phyloP scores from a whole-genome alignment of 2,888 invertebrate species.

The Fissipunctia ypsillon region DNA sequence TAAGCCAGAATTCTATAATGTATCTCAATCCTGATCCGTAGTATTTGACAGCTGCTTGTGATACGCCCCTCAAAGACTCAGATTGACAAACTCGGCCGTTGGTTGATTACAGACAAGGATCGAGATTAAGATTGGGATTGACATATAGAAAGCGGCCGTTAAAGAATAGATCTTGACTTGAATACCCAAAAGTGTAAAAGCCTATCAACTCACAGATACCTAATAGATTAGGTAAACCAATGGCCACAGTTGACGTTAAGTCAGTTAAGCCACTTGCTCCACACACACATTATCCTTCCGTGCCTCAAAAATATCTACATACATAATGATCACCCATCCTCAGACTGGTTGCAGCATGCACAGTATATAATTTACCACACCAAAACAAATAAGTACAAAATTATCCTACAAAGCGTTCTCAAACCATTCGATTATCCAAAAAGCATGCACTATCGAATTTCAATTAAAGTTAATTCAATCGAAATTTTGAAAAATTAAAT shows the following conservation, averaged over 20 bases:
- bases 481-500: slow-evolving; percentile 60
- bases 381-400: slow-evolving; percentile 6
- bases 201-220: too few species aligned
- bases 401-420: slow-evolving; percentile 9
- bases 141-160: too few species aligned
- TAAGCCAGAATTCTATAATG: too few species aligned
- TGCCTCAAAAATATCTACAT: background rate
- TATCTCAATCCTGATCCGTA: too few species aligned
- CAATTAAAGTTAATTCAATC: slow-evolving; percentile 56
- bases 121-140: too few species aligned
- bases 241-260: background rate
- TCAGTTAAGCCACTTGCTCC: background rate
- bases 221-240: background rate
- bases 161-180: background rate
- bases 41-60: too few species aligned
- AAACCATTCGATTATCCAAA: slow-evolving; percentile 45
- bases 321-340: background rate
- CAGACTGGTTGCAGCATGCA: background rate
- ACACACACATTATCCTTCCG: background rate
- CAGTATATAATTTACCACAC: background rate
- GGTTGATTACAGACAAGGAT: too few species aligned
- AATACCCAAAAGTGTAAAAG: background rate
- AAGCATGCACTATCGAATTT: slow-evolving; percentile 55
- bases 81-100: too few species aligned
- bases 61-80: too few species aligned